Percentiles rank a stretch among this genome's conserved stretches.
These are phyloP conservation scores for Sciurus carolinensis DNA, from an alignment of 2,797 vertebrate species.

Conservation along the genomic window DNA sequence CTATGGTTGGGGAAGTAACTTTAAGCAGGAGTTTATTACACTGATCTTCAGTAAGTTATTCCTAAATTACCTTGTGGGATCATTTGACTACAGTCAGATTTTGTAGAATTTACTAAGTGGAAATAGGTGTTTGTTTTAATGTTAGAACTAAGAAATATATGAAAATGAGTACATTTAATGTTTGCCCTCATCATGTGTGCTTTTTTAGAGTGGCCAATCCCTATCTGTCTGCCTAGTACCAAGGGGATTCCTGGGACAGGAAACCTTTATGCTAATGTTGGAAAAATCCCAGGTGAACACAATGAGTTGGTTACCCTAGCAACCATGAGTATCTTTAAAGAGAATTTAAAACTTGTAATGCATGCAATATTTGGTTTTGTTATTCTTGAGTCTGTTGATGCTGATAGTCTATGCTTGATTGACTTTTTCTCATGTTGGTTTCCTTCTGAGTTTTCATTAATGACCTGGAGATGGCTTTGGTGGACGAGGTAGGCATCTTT, in stretches of 20 bases:
- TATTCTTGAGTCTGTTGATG: not conserved
- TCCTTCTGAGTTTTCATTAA: not conserved
- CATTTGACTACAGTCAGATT: not conserved
- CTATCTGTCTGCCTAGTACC: not conserved
- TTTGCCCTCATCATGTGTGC: not conserved
- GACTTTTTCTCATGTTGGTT: not conserved
- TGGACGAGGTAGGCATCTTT: not conserved
- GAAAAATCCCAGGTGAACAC: not conserved
- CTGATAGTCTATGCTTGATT: not conserved
- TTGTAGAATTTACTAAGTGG: not conserved
- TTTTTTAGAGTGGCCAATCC: not conserved
- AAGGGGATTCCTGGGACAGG: not conserved
- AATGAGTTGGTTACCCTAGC: not conserved
- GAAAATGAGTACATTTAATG: not conserved
- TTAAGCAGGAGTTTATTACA: conserved; percentile 18
- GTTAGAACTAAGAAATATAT: not conserved
- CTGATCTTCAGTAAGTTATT: not conserved
- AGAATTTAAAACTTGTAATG: not conserved
- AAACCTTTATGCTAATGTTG: not conserved
- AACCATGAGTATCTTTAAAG: conserved; percentile 3
- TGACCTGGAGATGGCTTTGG: not conserved
- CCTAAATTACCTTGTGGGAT: not conserved
- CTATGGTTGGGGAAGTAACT: conserved; percentile 6
- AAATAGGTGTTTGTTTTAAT: conserved; percentile 45
- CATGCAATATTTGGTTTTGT: not conserved